Evolutionary conservation across 2,888 invertebrate species (phyloP), one percentile per base, ranked within the genome.

Genomic region (Hirtodrosophila duncani): DNA sequence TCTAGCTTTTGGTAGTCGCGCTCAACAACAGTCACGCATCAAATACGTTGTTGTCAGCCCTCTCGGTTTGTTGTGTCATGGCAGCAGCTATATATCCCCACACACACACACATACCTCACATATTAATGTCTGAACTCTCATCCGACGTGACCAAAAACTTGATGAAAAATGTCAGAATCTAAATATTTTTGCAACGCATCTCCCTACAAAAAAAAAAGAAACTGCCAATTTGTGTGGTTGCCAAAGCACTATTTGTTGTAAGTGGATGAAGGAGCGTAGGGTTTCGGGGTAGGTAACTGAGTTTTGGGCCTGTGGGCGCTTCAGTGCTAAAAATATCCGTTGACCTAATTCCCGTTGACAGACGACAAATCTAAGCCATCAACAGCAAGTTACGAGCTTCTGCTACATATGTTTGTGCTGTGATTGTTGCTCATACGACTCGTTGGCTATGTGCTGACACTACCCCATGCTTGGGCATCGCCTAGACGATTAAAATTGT

Each of bases 261-360:
- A n/a, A n/a, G n/a, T n/a, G n/a, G n/a, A n/a, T n/a, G n/a, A n/a
- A n/a, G n/a, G n/a, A n/a, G n/a, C n/a, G n/a, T n/a, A n/a, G n/a
- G n/a, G n/a, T n/a, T n/a, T n/a, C n/a, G n/a, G n/a, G n/a, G n/a
- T n/a, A n/a, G n/a, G n/a, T n/a, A n/a, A n/a, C n/a, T n/a, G n/a
- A n/a, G n/a, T n/a, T n/a, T n/a, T n/a, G n/a, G n/a, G 51, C 43
- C 24, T 3, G n/a, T 14, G 38, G 39, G 38, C 27, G 50, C 36
- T 39, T 37, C 23, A 31, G 24, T 13, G 50, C 67, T 70, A 70
- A 67, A 74, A 74, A 78, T 74, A 75, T 56, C 56, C 77, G 50
- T 68, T 79, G 75, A 79, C 75, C 75, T 44, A 75, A 79, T 71
- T 75, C 56, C 48, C 52, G 67, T 46, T 75, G 75, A 70, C 75